A percentile compares a stretch with the other conserved stretches of the same genome.
These are phyloP conservation scores for Perizoma flavofasciatum DNA, from an alignment of 2,888 invertebrate species.

Conservation along the genomic window DNA sequence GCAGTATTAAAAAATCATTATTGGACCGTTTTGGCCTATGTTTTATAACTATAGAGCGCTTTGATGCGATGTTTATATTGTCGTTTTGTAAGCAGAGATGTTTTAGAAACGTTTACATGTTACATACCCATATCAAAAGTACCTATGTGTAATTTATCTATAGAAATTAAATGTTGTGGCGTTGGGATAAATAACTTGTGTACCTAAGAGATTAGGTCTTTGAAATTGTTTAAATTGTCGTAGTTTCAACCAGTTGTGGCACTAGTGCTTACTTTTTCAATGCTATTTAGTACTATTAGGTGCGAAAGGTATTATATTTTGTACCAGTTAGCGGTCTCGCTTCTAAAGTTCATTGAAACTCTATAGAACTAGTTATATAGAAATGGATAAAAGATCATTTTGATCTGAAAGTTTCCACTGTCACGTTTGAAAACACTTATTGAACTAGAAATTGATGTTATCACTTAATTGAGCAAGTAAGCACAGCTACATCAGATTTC, in stretches of 20 bases:
- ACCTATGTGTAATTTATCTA: conserved; percentile 43
- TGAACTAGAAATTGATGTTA: neutral
- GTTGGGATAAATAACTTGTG: conserved; percentile 51
- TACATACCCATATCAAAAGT: conserved; percentile 66
- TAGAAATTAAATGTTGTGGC: conserved; percentile 47
- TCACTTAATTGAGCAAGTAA: conserved; percentile 46
- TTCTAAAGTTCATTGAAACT: neutral
- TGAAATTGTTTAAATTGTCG: conserved; percentile 46
- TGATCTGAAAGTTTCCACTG: neutral
- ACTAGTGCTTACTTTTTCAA: conserved; percentile 54
- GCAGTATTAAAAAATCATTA: conserved; percentile 57
- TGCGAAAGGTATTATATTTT: neutral
- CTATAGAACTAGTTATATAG: neutral
- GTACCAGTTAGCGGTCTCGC: conserved; percentile 1
- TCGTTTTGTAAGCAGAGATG: conserved; percentile 41
- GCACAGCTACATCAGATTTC: conserved; percentile 41
- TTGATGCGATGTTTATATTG: conserved; percentile 27
- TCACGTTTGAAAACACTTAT: conserved; percentile 11
- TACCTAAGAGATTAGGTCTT: conserved; percentile 53
- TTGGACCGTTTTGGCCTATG: conserved; percentile 57
- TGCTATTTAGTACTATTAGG: conserved; percentile 19
- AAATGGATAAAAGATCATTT: neutral
- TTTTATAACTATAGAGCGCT: conserved; percentile 51
- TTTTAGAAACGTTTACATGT: conserved; percentile 70
- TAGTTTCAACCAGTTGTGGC: conserved; percentile 32